Conservation (phyloP, 2,888 invertebrate species). For the Parnassius glacialis region DNA sequence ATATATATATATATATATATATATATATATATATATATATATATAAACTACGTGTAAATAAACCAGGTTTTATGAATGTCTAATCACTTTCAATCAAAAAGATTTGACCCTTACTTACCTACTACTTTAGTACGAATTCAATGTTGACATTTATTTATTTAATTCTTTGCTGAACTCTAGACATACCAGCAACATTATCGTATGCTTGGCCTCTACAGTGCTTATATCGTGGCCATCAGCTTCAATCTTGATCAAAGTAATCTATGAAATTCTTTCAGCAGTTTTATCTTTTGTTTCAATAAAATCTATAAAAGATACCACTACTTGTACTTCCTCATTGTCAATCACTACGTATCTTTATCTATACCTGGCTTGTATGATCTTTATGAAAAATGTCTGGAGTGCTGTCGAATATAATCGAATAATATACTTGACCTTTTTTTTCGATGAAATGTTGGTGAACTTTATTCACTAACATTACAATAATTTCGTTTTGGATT, state of each 20-base stretch:
- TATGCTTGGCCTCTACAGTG: conserved; percentile 36
- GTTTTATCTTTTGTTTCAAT: conserved; percentile 32
- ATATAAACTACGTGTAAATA: too few relatives aligned
- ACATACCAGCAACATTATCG: conserved; percentile 28
- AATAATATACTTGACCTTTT: conserved; percentile 17
- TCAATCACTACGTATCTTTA: conserved; percentile 24
- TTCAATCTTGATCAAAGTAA: conserved; percentile 27
- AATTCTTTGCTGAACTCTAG: conserved; percentile 29
- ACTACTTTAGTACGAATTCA: conserved; percentile 5
- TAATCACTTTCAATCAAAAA: too few relatives aligned
- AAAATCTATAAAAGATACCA: conserved; percentile 28
- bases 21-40: too few relatives aligned
- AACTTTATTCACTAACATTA: conserved; percentile 15
- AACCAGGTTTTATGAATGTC: too few relatives aligned
- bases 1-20: too few relatives aligned
- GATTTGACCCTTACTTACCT: too few relatives aligned
- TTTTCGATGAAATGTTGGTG: conserved; percentile 7
- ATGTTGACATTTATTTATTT: conserved; percentile 32
- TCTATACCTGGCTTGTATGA: conserved; percentile 24
- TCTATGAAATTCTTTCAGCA: conserved; percentile 32
- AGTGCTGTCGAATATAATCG: conserved; percentile 28
- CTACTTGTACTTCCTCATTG: conserved; percentile 19
- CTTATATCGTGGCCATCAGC: conserved; percentile 17
- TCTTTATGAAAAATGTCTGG: conserved; percentile 27
- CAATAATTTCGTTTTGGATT: conserved; percentile 22